Evolutionary conservation across 1,140 invertebrate genomes (phyloP), one percentile per base, ranked within the genome.

Genomic region (Eriocheir sinensis): DNA sequence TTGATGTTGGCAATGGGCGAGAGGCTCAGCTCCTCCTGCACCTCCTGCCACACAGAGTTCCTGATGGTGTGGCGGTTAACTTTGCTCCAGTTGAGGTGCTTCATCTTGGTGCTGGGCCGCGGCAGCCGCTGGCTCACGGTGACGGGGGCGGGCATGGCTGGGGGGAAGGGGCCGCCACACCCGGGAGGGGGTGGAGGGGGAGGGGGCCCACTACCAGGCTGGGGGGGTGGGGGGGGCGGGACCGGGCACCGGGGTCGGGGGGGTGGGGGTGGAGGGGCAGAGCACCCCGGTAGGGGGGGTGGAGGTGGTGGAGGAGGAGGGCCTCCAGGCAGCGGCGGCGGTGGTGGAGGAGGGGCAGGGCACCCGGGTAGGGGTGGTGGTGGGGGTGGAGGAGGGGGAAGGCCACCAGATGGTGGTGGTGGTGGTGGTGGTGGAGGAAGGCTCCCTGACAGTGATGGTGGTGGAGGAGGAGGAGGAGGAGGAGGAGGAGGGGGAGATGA

Each of bases 71-170:
- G 85, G 30, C 85, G 48, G 85, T 44, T 90, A 12, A 99, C 99
- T 97, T 99, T 99, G 96, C 98, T 98, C 98, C 98, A 99, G 96
- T 99, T 99, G 92, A 99, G 98, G 9, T 98, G 98, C 97, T 99
- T 98, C 98, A 99, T 99, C 96, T 99, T 99, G 32, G 98, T 97
- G 97, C 98, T 98, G 3, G 99, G 98, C 48, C 98, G 98, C 0
- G 98, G 98, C 80, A 98, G 99, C 96, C 80, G 89, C 44, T 85
- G 48, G 93, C 21, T 48, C 21, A 89, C 6, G 4, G n/a, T 72
- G 85, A 38, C 30, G 85, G 79, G 17, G 86, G 53, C 30, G 95
- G 91, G 32, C 91, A 86, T 12, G 91, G 85, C 27, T 48, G 85
- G 97, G 12, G 97, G 97, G 8, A 93, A 93, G 90, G 60, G 60